Conservation (phyloP, 1,140 invertebrate genomes). For the Scaptomyza hsui region DNA sequence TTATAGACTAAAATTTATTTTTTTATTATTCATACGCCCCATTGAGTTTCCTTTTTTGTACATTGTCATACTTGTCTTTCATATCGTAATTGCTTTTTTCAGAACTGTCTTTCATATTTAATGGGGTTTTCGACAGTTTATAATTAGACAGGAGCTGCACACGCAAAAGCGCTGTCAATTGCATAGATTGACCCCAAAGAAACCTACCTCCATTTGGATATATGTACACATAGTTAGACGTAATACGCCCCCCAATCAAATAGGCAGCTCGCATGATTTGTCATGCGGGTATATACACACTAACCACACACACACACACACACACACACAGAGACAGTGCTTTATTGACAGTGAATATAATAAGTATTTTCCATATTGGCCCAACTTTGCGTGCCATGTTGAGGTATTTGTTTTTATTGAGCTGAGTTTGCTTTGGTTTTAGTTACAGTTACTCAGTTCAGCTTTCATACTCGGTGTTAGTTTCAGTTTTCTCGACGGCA, state of each 20-base stretch:
- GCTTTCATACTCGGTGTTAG: conserved; percentile 20
- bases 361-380: conserved; percentile 26
- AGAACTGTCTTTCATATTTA: neutral
- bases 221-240: neutral
- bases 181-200: neutral
- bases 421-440: conserved; percentile 34
- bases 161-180: conserved; percentile 18
- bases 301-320: conserved; percentile 12
- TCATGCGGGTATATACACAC: conserved; percentile 43
- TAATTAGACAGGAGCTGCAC: conserved; percentile 23
- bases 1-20: conserved; percentile 11
- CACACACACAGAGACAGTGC: conserved; percentile 12
- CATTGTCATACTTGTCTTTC: neutral
- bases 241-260: neutral
- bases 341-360: conserved; percentile 29
- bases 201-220: neutral
- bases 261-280: conserved; percentile 61
- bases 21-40: conserved; percentile 38
- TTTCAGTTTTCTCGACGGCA: conserved; percentile 25
- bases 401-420: conserved; percentile 18
- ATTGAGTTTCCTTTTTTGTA: neutral
- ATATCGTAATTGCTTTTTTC: conserved; percentile 20
- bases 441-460: conserved; percentile 17
- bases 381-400: conserved; percentile 50
- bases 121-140: conserved; percentile 28